These are phyloP conservation scores for Denticeps clupeoides DNA, from an alignment of 2,797 vertebrate species.

Conservation along the genomic window DNA sequence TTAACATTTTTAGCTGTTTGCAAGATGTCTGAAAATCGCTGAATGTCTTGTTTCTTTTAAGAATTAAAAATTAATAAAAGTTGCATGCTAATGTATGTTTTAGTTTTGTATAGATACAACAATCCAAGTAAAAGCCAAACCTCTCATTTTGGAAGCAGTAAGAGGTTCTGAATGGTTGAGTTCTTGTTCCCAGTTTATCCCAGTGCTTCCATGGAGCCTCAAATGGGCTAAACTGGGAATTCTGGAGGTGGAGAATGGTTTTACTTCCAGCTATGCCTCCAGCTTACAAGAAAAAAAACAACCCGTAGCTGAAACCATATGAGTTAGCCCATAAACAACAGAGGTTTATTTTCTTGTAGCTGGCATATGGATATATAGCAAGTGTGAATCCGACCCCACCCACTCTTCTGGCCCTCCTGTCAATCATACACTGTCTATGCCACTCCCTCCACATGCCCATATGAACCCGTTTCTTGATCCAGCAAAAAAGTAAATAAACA, in stretches of 20 bases:
- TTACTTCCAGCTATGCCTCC: too few relatives aligned
- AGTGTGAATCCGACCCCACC: slow-evolving; percentile 40
- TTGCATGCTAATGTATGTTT: slow-evolving; percentile 56
- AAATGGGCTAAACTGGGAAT: too few relatives aligned
- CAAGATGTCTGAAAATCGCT: slow-evolving; percentile 34
- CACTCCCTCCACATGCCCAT: slow-evolving; percentile 29
- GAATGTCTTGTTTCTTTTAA: slow-evolving; percentile 57
- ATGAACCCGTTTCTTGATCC: slow-evolving; percentile 36
- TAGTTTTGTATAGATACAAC: slow-evolving; percentile 41
- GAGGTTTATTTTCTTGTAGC: slow-evolving; percentile 35
- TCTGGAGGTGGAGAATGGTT: too few relatives aligned
- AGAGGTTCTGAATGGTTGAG: slow-evolving; percentile 19
- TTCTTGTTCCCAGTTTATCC: neutral
- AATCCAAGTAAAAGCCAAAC: slow-evolving; percentile 33
- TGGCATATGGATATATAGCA: slow-evolving; percentile 39
- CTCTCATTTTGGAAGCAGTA: slow-evolving; percentile 31
- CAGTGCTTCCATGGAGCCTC: too few relatives aligned
- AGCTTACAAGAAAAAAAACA: too few relatives aligned
- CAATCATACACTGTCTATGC: slow-evolving; percentile 16
- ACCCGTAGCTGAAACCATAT: too few relatives aligned
- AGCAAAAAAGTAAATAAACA: slow-evolving; percentile 7
- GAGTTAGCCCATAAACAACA: too few relatives aligned
- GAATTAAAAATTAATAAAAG: slow-evolving; percentile 37
- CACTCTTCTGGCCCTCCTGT: slow-evolving; percentile 23
- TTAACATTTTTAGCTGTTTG: slow-evolving; percentile 20